Evolutionary conservation across 2,797 vertebrate genomes (phyloP), one percentile per base, ranked within the genome.

Genomic region (Onychomys torridus): DNA sequence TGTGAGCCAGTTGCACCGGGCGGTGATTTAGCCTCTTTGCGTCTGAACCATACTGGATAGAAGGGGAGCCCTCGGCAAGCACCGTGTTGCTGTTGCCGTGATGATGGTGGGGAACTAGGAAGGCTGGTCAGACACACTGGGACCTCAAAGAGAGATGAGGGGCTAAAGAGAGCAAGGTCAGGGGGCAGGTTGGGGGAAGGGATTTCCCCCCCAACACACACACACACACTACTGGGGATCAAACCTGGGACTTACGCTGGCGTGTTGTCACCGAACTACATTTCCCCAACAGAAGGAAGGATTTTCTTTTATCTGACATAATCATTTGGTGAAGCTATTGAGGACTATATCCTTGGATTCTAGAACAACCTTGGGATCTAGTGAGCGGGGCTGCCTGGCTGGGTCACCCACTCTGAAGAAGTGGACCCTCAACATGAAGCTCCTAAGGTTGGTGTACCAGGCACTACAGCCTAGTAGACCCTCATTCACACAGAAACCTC

Each of bases 1-100:
- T 25, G 0, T 2, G 3, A 37, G 37, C 46, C 86, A 19, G 3
- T 0, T 2, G 59, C 5, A 10, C 0, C 0, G 2, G n/a, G 49
- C 3, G 0, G 23, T 25, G 69, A n/a, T 6, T 40, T 32, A 27
- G 23, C 6, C 37, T n/a, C 9, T 2, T 59, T 27, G 29, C n/a
- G 21, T 46, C 32, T 75, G 34, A 32, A 25, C 9, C 7, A 34
- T 0, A 4, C 17, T 65, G 6, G 14, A 8, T 3, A 7, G 40
- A 37, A 10, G 8, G 55, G 43, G 14, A 29, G n/a, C 12, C 4
- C 34, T 83, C 43, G 2, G 1, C 25, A 85, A 49, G 21, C 21
- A 27, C 3, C 11, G 57, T 71, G 23, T 52, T 27, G 37, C 25
- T 49, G 37, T 29, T 52, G 84, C 5, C 40, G 23, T 3, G 57